A percentile compares a stretch with the other conserved stretches of the same genome.
These are phyloP conservation scores for Poeciliopsis occidentalis DNA, from an alignment of 2,113 vertebrate genomes.

Conservation along the genomic window DNA sequence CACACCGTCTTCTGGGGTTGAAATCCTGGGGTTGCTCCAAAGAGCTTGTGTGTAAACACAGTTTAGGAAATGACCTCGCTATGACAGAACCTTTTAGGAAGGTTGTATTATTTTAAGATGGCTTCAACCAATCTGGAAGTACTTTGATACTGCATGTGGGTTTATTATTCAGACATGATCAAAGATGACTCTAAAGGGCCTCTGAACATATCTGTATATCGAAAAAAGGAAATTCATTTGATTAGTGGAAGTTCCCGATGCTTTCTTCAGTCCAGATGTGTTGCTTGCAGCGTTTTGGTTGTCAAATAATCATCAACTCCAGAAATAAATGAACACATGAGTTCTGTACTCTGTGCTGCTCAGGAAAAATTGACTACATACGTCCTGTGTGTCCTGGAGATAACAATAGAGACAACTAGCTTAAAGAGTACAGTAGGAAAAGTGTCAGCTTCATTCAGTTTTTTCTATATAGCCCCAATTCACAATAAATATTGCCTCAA, in stretches of 20 bases:
- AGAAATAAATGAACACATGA: neutral
- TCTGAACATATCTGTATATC: conserved; percentile 23
- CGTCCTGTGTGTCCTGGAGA: conserved; percentile 24
- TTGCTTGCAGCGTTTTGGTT: conserved; percentile 10
- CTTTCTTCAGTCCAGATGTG: neutral
- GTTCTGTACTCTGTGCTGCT: neutral
- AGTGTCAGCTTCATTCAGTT: neutral
- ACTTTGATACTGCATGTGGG: neutral
- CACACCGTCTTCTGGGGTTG: neutral
- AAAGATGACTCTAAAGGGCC: neutral
- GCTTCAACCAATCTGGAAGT: neutral
- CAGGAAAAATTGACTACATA: conserved; percentile 33
- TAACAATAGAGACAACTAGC: neutral
- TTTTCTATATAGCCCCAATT: neutral
- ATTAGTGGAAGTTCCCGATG: neutral
- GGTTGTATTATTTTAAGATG: neutral
- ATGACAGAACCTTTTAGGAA: neutral
- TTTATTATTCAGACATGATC: conserved; percentile 4
- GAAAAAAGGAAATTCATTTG: neutral
- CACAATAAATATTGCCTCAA: neutral
- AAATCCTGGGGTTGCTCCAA: neutral
- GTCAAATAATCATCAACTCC: conserved; percentile 6
- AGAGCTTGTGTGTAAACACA: neutral
- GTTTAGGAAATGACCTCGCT: neutral
- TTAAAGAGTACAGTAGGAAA: neutral